These are phyloP conservation scores for Melanocharis versteri DNA, from an alignment of 2,113 vertebrate species.

Conservation along the genomic window DNA sequence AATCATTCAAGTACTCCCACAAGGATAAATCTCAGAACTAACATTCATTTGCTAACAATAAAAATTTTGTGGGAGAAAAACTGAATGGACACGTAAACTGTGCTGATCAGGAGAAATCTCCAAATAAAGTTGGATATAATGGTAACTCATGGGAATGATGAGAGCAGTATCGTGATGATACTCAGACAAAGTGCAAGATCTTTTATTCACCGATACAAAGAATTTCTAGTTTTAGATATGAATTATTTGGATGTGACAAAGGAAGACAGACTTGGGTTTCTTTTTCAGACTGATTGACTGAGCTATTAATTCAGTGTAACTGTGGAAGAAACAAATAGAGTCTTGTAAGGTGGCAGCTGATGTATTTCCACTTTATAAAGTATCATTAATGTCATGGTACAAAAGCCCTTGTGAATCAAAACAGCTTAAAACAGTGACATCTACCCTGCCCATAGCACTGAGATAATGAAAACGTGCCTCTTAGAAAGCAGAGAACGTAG, in stretches of 20 bases:
- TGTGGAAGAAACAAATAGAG: not conserved
- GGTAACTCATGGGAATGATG: not conserved
- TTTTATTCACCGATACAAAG: not conserved
- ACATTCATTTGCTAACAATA: not conserved
- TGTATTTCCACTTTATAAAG: not conserved
- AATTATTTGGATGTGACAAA: not conserved
- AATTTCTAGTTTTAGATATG: not conserved
- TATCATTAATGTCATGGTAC: not conserved
- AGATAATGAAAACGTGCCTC: not conserved
- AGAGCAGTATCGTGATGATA: not conserved
- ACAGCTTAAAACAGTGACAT: not conserved
- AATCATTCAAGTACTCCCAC: not conserved
- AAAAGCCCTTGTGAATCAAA: not conserved
- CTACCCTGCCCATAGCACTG: not conserved
- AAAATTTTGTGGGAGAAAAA: not conserved
- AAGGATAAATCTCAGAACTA: not conserved
- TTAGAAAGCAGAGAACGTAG: not conserved
- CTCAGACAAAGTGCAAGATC: not conserved
- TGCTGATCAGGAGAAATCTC: not conserved
- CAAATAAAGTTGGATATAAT: not conserved
- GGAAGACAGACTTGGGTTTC: not conserved
- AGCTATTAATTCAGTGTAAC: not conserved
- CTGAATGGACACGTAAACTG: not conserved
- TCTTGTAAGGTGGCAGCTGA: not conserved
- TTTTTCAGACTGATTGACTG: conserved; percentile 26